Percentiles rank a stretch among this genome's conserved stretches.
Conservation (phyloP, 2,113 vertebrate species). For the Hemichromis elongatus region DNA sequence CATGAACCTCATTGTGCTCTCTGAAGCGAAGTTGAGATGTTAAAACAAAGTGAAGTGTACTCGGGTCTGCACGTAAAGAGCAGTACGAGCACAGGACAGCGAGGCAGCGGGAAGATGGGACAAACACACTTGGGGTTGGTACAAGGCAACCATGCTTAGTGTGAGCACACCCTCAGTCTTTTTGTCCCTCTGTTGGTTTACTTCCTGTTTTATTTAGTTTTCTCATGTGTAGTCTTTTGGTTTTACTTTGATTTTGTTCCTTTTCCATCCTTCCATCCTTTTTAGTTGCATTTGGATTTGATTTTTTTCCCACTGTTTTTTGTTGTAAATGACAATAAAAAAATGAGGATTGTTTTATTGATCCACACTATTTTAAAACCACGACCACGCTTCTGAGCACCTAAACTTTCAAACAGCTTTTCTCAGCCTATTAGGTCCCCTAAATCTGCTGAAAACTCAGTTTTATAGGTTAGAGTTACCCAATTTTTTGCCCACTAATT, state of each 20-base stretch:
- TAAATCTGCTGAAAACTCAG: not conserved
- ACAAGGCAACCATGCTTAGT: not conserved
- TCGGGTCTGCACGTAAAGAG: not conserved
- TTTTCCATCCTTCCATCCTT: fast-evolving
- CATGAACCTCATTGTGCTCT: not conserved
- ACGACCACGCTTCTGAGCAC: not conserved
- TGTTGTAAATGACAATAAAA: not conserved
- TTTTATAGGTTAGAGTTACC: too few relatives aligned
- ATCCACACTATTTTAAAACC: not conserved
- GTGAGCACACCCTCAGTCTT: not conserved
- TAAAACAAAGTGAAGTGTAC: not conserved
- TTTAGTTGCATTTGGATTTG: not conserved
- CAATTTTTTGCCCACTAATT: not conserved
- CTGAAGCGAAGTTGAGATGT: not conserved
- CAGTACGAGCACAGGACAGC: not conserved
- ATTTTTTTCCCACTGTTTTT: fast-evolving
- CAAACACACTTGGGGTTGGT: not conserved
- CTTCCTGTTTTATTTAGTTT: not conserved
- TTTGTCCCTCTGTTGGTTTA: not conserved
- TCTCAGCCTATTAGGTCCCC: fast-evolving
- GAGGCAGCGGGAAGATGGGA: not conserved
- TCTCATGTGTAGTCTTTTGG: not conserved
- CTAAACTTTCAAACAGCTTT: not conserved
- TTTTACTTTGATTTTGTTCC: not conserved
- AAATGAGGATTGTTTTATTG: not conserved